These are phyloP conservation scores for Chydorus sphaericus DNA, from an alignment of 2,888 invertebrate species.

Conservation along the genomic window DNA sequence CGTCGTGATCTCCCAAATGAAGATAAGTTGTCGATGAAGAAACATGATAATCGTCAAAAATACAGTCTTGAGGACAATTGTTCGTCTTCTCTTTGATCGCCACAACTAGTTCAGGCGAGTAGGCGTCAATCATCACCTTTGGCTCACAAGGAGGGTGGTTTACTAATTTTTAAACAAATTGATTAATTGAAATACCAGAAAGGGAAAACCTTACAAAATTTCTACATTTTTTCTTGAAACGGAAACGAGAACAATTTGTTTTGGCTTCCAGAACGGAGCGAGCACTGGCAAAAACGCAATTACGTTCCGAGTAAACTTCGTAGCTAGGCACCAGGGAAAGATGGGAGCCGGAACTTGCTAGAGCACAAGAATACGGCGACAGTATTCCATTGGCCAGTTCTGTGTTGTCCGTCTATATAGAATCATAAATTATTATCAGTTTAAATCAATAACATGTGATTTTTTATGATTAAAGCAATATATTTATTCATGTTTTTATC, in stretches of 20 bases:
- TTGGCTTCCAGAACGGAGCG: not conserved
- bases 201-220: not conserved
- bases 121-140: not conserved
- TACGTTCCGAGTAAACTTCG: not conserved
- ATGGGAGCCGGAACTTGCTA: not conserved
- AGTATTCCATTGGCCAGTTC: not conserved
- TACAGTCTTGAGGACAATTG: slow-evolving; percentile 11
- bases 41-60: slow-evolving; percentile 4
- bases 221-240: not conserved
- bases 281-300: not conserved
- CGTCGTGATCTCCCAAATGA: slow-evolving; percentile 9
- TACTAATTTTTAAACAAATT: not conserved
- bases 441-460: not conserved
- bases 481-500: not conserved
- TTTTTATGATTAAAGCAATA: not conserved
- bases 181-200: not conserved
- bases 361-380: not conserved
- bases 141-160: not conserved
- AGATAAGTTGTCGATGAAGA: slow-evolving; percentile 3
- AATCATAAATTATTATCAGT: too few species aligned
- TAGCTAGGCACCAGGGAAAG: not conserved
- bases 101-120: not conserved
- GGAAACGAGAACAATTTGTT: slow-evolving; percentile 1
- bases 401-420: slow-evolving; percentile 9
- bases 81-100: not conserved